Percentiles rank a stretch among this genome's conserved stretches.
Conservation (phyloP, 2,113 vertebrate species). For the Corythaixoides concolor region DNA sequence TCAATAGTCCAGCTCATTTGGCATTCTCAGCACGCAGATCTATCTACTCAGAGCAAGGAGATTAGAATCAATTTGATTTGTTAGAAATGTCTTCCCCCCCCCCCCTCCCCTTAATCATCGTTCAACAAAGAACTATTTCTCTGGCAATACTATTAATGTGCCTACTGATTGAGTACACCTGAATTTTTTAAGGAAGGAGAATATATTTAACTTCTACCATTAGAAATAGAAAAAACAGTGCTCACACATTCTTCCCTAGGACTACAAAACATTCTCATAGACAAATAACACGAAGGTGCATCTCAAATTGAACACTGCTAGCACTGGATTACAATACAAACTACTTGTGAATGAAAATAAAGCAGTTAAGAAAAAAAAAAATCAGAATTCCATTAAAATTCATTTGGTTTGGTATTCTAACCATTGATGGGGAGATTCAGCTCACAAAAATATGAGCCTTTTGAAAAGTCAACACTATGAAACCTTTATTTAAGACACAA, state of each 20-base stretch:
- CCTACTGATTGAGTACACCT: not conserved
- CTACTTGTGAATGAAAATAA: not conserved
- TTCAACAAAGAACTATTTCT: not conserved
- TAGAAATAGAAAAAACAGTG: not conserved
- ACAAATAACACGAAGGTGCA: not conserved
- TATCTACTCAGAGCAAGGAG: not conserved
- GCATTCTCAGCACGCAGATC: not conserved
- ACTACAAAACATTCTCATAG: not conserved
- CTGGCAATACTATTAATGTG: not conserved
- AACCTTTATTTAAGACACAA: not conserved
- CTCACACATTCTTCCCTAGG: not conserved
- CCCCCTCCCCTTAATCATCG: accelerated
- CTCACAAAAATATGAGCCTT: not conserved
- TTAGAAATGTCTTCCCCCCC: not conserved
- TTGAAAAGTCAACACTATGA: not conserved
- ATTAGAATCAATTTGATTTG: not conserved
- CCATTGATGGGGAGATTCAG: not conserved
- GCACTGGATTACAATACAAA: not conserved
- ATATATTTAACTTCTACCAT: not conserved
- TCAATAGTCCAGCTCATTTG: not conserved
- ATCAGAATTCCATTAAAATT: not conserved
- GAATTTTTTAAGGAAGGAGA: not conserved
- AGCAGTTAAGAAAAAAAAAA: not conserved
- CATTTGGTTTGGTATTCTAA: not conserved
- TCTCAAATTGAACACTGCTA: not conserved